These are phyloP conservation scores for Mirounga angustirostris DNA, from an alignment of 2,113 vertebrate species.

Conservation along the genomic window DNA sequence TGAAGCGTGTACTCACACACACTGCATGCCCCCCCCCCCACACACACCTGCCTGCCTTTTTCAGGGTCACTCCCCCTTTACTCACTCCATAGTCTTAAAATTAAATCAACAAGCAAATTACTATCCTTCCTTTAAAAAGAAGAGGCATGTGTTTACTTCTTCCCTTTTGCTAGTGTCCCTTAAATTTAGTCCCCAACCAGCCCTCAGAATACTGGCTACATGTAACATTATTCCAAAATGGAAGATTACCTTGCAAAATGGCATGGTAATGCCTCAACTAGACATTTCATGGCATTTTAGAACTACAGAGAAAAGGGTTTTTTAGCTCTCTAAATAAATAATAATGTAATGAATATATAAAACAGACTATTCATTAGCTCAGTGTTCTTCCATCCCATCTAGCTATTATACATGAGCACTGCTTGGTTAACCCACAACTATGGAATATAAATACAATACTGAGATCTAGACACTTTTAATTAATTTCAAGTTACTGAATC, in stretches of 20 bases:
- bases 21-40: rapidly evolving
- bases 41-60: background rate
- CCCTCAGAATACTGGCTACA: background rate
- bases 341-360: background rate
- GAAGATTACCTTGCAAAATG: background rate
- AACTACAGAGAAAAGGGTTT: background rate
- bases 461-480: slow-evolving; percentile 76
- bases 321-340: slow-evolving; percentile 48
- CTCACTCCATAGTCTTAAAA: background rate
- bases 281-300: background rate
- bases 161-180: background rate
- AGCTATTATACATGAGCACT: slow-evolving; percentile 55
- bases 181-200: background rate
- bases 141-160: background rate
- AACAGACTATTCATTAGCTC: slow-evolving; percentile 8
- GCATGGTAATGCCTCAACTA: background rate
- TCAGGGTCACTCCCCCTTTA: background rate
- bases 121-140: background rate
- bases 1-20: rapidly evolving
- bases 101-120: background rate
- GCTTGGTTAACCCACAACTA: slow-evolving; percentile 62
- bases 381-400: background rate
- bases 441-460: slow-evolving; percentile 60
- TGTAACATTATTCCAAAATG: background rate
- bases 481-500: slow-evolving; percentile 80